Base-by-base conservation (phyloP, 2,113 vertebrate species). In the Crocuta crocuta region DNA sequence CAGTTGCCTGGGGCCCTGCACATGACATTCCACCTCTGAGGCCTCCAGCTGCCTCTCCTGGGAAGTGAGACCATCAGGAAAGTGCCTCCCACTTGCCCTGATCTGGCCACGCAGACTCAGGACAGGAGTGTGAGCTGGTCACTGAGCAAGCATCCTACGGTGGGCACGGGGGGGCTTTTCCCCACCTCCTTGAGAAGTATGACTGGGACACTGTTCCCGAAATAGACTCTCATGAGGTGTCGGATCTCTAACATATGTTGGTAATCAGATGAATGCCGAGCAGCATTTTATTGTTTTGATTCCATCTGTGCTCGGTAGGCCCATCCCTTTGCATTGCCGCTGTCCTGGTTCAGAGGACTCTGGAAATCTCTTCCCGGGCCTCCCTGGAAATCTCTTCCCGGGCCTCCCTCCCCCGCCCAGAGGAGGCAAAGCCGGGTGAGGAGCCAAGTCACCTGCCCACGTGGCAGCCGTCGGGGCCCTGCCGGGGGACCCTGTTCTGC, bases 71-170 rank as follows among this genome's bases (percentile, higher is more conserved):
- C 21, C 53, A 3, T 55, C 65, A 13, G 15, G 7, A 5, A 50
- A 70, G 12, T n/a, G 1, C 35, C 39, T 58, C 17, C n/a, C n/a
- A 7, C 17, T 35, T 5, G 35, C 19, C n/a, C 63, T 28, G n/a
- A 15, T 66, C n/a, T 83, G 66, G 33, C 50, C 10, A 12, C 31
- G 45, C 63, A 58, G 23, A 58, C 39, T 28, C 17, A 55, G 23
- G 31, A 31, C 24, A 15, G 70, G 12, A 12, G 9, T 0, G 5
- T 7, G 0, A 21, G 4, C 4, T 1, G 10, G 21, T 35, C 10
- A 5, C 15, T 8, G 26, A 26, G 39, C 10, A 23, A 1, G 5
- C 12, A 23, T 48, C 33, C 35, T 50, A 31, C n/a, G 0, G 1
- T 76, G 17, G 78, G 50, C 45, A 24, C 15, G 4, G 13, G 26